A percentile compares a stretch with the other conserved stretches of the same genome.
Conservation (phyloP, 1,140 invertebrate species). For the Mamestra configurata region DNA sequence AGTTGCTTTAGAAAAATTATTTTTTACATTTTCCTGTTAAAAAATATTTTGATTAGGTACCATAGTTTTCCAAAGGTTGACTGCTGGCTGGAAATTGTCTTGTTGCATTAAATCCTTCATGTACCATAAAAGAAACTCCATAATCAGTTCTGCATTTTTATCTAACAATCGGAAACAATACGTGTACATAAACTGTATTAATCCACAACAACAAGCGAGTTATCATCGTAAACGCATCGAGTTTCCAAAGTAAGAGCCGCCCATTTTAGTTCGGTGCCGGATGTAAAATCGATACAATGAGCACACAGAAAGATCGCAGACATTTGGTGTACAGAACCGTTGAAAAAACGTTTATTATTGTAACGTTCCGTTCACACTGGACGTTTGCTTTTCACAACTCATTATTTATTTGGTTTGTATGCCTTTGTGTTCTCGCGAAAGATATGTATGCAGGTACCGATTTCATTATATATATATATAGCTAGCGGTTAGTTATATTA, state of each 20-base stretch:
- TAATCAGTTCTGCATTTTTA: background rate
- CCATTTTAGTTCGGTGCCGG: conserved; percentile 76
- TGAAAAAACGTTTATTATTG: conserved; percentile 76
- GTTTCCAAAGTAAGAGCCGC: conserved; percentile 52
- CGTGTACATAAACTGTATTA: background rate
- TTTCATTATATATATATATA: no score
- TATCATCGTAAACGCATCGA: conserved; percentile 45
- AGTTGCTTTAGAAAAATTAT: no score
- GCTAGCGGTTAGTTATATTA: no score
- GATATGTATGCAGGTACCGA: no score
- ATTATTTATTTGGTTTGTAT: conserved; percentile 6
- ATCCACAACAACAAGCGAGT: background rate
- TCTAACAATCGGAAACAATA: background rate
- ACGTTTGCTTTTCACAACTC: conserved; percentile 4
- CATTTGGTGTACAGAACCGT: conserved; percentile 60
- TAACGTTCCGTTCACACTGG: conserved; percentile 53
- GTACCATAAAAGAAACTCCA: no score
- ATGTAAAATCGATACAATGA: conserved; percentile 83
- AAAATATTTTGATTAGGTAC: no score
- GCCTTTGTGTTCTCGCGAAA: background rate
- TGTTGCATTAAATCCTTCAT: no score
- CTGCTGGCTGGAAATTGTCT: no score
- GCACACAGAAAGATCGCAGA: conserved; percentile 72
- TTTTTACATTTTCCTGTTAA: no score
- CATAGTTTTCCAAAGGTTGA: no score